phyloP scores from a whole-genome alignment of 2,888 invertebrate genomes.

The Drosophila rubida region DNA sequence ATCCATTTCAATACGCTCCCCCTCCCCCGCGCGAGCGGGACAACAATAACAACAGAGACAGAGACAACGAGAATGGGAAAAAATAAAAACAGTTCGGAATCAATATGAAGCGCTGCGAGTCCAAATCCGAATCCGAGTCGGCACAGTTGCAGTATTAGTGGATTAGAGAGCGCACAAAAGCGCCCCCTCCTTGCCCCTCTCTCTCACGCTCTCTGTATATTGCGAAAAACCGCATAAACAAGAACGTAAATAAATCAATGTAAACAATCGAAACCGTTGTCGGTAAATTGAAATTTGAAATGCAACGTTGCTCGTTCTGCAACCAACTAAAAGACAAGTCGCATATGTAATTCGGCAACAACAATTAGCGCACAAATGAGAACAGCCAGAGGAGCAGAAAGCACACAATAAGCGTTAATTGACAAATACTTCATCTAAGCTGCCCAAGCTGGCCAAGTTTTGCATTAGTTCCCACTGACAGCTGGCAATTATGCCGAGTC shows the following conservation, averaged over 20 bases:
- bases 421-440: slow-evolving; percentile 51
- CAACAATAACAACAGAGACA: background rate
- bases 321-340: slow-evolving; percentile 18
- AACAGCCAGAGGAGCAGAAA: background rate
- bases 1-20: slow-evolving; percentile 65
- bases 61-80: background rate
- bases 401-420: slow-evolving; percentile 66
- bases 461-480: slow-evolving; percentile 35
- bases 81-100: slow-evolving; percentile 16
- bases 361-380: slow-evolving; percentile 10
- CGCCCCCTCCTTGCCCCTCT: slow-evolving; percentile 5
- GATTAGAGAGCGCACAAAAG: slow-evolving; percentile 58
- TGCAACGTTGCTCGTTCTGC: slow-evolving; percentile 58
- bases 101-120: slow-evolving; percentile 57
- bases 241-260: slow-evolving; percentile 79
- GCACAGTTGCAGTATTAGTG: slow-evolving; percentile 68
- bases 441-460: background rate
- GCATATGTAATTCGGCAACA: slow-evolving; percentile 31
- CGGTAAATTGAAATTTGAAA: slow-evolving; percentile 81
- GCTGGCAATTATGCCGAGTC: slow-evolving; percentile 37
- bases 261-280: slow-evolving; percentile 82
- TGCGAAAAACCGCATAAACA: slow-evolving; percentile 75
- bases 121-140: slow-evolving; percentile 27
- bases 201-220: slow-evolving; percentile 3
- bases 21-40: slow-evolving; percentile 13